A percentile compares a stretch with the other conserved stretches of the same genome.
These are phyloP conservation scores for Labeo catla DNA, from an alignment of 2,113 vertebrate species.

Conservation along the genomic window DNA sequence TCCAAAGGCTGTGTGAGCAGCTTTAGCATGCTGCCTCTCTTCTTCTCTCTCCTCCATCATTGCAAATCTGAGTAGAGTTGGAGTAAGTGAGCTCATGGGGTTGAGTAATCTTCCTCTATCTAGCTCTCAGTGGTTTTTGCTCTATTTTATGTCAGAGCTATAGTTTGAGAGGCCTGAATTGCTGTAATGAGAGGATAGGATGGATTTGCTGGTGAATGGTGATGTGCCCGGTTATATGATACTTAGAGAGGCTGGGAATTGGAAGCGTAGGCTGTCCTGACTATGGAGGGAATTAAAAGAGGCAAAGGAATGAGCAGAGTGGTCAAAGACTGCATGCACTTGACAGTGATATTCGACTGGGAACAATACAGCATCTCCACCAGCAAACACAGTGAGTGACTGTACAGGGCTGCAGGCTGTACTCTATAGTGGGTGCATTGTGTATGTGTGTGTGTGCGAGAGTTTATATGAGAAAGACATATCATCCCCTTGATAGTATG, in stretches of 20 bases:
- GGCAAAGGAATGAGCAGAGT: slow-evolving; percentile 15
- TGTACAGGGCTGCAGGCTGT: not conserved
- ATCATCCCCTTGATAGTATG: slow-evolving; percentile 34
- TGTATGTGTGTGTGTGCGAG: not conserved
- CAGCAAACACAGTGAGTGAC: slow-evolving; percentile 22
- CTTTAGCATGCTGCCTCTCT: not conserved
- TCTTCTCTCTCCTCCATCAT: not conserved
- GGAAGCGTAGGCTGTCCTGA: not conserved
- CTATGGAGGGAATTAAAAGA: slow-evolving; percentile 13
- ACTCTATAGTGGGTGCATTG: slow-evolving; percentile 11
- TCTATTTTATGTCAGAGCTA: slow-evolving; percentile 34
- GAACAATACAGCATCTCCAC: not conserved
- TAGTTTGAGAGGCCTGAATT: slow-evolving; percentile 1
- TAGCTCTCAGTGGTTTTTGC: not conserved
- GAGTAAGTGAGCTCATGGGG: slow-evolving; percentile 33
- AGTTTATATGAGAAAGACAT: slow-evolving; percentile 43
- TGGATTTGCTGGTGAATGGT: slow-evolving; percentile 9
- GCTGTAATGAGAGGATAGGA: slow-evolving; percentile 24
- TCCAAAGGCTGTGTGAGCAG: slow-evolving; percentile 7
- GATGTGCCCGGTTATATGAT: slow-evolving; percentile 12
- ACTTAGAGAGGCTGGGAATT: not conserved
- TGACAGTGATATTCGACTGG: not conserved
- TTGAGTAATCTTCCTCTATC: slow-evolving; percentile 21
- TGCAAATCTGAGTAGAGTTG: slow-evolving; percentile 27
- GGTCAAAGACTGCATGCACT: slow-evolving; percentile 14